Conservation (phyloP, 2,888 invertebrate species). For the Pinctada fucata region DNA sequence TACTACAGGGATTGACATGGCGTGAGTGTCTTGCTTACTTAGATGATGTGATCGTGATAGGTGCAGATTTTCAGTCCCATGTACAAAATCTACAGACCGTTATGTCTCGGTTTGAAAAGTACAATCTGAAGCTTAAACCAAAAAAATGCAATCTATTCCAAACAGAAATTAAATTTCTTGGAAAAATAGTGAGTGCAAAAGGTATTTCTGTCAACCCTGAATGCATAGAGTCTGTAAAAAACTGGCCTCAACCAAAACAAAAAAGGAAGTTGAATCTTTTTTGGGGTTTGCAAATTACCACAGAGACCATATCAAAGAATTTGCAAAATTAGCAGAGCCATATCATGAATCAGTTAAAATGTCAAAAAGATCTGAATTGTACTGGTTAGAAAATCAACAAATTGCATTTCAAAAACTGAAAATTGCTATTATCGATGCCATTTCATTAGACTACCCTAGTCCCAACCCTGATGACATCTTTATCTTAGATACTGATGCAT, state of each 20-base stretch:
- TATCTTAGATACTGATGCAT: constrained; percentile 25
- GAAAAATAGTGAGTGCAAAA: constrained; percentile 21
- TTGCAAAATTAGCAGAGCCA: constrained; percentile 30
- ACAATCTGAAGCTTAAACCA: constrained; percentile 27
- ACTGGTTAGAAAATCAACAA: constrained; percentile 1
- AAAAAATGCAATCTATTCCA: constrained; percentile 43
- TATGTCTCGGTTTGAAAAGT: constrained; percentile 8
- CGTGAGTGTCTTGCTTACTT: constrained; percentile 26
- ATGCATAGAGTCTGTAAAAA: constrained; percentile 12
- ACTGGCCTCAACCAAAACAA: constrained; percentile 43
- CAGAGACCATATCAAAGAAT: constrained; percentile 39
- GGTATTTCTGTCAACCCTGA: constrained; percentile 18
- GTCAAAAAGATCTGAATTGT: not conserved
- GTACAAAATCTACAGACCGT: not conserved
- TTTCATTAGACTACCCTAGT: constrained; percentile 10
- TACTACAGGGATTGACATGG: constrained; percentile 21
- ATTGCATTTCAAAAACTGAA: not conserved
- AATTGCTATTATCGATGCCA: not conserved
- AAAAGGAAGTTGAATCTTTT: constrained; percentile 44
- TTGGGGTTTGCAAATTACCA: constrained; percentile 51
- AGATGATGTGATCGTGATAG: constrained; percentile 23
- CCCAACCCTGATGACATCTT: not conserved
- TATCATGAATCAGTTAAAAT: constrained; percentile 32
- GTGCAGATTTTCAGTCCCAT: constrained; percentile 6
- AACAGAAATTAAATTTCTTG: constrained; percentile 38